Conservation (phyloP, 2,888 invertebrate genomes). For the Phyllotreta striolata region DNA sequence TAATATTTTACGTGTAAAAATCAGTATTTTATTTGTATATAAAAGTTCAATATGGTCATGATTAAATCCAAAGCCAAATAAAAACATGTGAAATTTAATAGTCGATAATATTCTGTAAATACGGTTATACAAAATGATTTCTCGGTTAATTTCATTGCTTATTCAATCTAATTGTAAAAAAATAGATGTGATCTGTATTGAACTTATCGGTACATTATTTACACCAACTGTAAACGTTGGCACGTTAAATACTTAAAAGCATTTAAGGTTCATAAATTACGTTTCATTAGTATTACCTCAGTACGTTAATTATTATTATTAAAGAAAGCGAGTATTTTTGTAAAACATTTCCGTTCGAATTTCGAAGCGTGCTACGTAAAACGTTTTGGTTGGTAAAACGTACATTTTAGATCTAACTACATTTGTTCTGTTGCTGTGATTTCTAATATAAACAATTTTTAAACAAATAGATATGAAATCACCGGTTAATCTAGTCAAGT, state of each 20-base stretch:
- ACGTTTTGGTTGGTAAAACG: conserved; percentile 15
- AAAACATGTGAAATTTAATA: too few relatives aligned
- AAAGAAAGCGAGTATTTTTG: not conserved
- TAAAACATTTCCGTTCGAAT: not conserved
- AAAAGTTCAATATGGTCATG: conserved; percentile 10
- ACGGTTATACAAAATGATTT: too few relatives aligned
- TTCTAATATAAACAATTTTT: conserved; percentile 28
- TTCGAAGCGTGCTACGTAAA: not conserved
- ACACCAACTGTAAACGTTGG: conserved; percentile 8
- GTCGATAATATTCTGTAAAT: too few relatives aligned
- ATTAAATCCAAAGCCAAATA: too few relatives aligned
- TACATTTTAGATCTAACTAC: conserved; percentile 23
- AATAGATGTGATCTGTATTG: conserved; percentile 11
- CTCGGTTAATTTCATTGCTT: too few relatives aligned
- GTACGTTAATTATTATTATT: not conserved
- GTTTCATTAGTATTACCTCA: not conserved
- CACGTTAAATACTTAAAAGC: not conserved
- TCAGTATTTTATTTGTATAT: conserved; percentile 15
- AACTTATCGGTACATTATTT: conserved; percentile 6
- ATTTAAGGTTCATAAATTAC: not conserved
- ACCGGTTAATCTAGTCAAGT: conserved; percentile 50
- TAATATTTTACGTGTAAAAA: conserved; percentile 18
- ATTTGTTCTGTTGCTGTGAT: conserved; percentile 43
- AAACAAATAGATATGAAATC: conserved; percentile 34
- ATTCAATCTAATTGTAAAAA: not conserved